phyloP scores from a whole-genome alignment of 2,888 invertebrate species.

The Tortrix viridana region DNA sequence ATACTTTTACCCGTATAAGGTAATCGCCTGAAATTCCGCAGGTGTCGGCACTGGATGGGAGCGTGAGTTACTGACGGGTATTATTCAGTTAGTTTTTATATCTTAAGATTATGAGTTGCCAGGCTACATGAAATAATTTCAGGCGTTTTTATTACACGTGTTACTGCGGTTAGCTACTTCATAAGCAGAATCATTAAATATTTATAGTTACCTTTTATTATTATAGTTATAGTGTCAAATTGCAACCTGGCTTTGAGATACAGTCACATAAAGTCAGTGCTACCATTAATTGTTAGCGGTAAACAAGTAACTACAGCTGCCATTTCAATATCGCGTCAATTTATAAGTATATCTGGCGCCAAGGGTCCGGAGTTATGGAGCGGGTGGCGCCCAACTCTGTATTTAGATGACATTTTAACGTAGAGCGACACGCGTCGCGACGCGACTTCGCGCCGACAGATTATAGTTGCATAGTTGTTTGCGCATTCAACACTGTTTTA shows the following conservation, averaged over 20 bases:
- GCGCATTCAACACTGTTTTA: slow-evolving; percentile 54
- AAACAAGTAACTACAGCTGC: slow-evolving; percentile 57
- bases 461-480: slow-evolving; percentile 58
- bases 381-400: slow-evolving; percentile 8
- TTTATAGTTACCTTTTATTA: too few species aligned
- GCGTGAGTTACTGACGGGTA: neutral
- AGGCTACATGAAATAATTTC: neutral
- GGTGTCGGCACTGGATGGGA: neutral
- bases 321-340: slow-evolving; percentile 63
- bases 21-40: slow-evolving; percentile 14
- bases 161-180: too few species aligned
- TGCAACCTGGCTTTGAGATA: too few species aligned
- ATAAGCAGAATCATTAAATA: too few species aligned
- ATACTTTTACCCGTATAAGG: slow-evolving; percentile 21
- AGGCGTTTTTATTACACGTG: too few species aligned
- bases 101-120: neutral
- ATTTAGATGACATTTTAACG: slow-evolving; percentile 21
- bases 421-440: slow-evolving; percentile 24
- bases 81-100: slow-evolving; percentile 2
- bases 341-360: slow-evolving; percentile 60
- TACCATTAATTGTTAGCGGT: neutral
- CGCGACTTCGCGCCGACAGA: slow-evolving; percentile 19
- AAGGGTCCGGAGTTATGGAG: slow-evolving; percentile 39
- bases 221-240: too few species aligned
- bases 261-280: too few species aligned